Evolutionary conservation across 1,140 invertebrate species (phyloP), one percentile per base, ranked within the genome.

Genomic region (Leptestheria dahalacensis): DNA sequence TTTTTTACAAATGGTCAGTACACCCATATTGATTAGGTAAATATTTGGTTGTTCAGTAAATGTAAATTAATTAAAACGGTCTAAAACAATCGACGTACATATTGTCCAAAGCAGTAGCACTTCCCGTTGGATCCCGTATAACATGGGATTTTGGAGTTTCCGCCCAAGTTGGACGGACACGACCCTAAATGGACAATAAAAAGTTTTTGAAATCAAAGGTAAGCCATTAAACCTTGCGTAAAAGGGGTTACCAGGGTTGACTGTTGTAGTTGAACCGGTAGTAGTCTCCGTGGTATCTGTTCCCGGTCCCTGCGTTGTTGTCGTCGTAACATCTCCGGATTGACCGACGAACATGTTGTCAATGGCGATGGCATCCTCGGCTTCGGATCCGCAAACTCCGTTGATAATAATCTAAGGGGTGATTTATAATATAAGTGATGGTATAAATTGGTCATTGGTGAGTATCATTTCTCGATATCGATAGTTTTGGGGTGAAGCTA

Each of bases 331-430:
- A 55, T 15, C 52, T 25, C 29, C 25, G 2, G 10, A 11, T 20
- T 18, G 11, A n/a, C 29, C 23, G 4, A 54, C n/a, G 1, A 54
- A 24, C 2, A 54, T 54, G 24, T 54, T 28, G 18, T 54, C 52
- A 29, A 54, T 54, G 2, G 52, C 25, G 15, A 54, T 4, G 15
- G 52, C 52, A 26, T 54, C 52, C 18, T 54, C 52, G 15, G 52
- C 52, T 26, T 54, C n/a, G 3, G 24, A 23, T 3, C 52, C 52
- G 6, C 25, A 29, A 23, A 54, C 24, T 3, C 24, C 52, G 1
- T 12, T 3, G 26, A 54, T 26, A 24, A 54, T 25, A 15, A 54
- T 26, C 52, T 54, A 18, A n/a, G n/a, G n/a, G n/a, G n/a, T n/a
- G n/a, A n/a, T n/a, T n/a, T n/a, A n/a, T n/a, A n/a, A n/a, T n/a